Evolutionary conservation across 2,113 vertebrate genomes (phyloP).

Genomic region (Scalopus aquaticus): DNA sequence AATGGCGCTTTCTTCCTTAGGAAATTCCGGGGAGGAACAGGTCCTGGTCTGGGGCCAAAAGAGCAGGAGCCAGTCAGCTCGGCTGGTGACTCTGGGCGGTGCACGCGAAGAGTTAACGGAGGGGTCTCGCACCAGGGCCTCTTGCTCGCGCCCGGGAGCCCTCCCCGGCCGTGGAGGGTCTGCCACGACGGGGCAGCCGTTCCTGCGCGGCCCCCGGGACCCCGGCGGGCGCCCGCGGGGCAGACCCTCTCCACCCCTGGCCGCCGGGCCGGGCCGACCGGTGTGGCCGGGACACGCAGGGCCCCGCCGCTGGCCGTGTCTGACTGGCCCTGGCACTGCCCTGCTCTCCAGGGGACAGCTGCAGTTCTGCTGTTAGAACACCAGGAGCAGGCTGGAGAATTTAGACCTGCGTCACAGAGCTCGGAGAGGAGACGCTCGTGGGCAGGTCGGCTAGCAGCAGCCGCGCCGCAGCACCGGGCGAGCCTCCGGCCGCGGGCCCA

Average conservation of each 20-base stretch:
- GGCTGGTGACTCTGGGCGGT: not conserved
- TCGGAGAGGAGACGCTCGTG: constrained; percentile 72
- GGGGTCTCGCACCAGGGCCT: not conserved
- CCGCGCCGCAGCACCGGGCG: too few species aligned
- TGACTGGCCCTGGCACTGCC: constrained; percentile 88
- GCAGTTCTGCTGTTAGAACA: constrained; percentile 91
- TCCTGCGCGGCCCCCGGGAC: too few species aligned
- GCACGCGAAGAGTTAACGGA: constrained; percentile 65
- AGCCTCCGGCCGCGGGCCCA: too few species aligned
- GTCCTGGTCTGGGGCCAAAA: constrained; percentile 41
- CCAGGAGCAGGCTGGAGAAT: constrained; percentile 95
- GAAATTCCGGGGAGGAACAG: constrained; percentile 65
- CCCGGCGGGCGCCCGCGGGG: too few species aligned
- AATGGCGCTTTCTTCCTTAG: constrained; percentile 63
- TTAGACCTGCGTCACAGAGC: constrained; percentile 99
- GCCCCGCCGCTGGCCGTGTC: constrained; percentile 80
- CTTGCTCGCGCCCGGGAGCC: not conserved
- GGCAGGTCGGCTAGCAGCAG: too few species aligned
- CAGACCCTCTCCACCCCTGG: too few species aligned
- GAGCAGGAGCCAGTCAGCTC: not conserved
- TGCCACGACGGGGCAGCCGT: not conserved
- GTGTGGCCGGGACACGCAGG: constrained; percentile 74
- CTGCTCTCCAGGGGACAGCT: constrained; percentile 89
- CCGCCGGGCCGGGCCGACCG: not conserved
- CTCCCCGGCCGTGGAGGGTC: too few species aligned